phyloP scores from a whole-genome alignment of 1,140 invertebrate species.

The Cardiocondyla obscurior region DNA sequence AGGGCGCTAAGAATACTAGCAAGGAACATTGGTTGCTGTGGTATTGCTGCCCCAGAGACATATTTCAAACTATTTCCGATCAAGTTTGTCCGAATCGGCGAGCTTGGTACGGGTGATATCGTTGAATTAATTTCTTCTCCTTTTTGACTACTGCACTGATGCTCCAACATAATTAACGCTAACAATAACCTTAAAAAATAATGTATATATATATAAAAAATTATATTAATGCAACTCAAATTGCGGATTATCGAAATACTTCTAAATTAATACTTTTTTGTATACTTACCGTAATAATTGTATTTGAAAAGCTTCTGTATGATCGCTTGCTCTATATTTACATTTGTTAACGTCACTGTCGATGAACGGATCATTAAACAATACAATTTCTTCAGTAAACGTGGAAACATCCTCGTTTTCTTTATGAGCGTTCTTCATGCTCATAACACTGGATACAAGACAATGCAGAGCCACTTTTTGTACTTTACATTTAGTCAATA shows the following conservation, averaged over 20 bases:
- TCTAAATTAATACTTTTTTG: background rate
- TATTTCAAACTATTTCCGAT: conserved; percentile 86
- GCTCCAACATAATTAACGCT: conserved; percentile 91
- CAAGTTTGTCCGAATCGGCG: conserved; percentile 77
- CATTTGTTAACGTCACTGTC: conserved; percentile 84
- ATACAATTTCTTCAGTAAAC: conserved; percentile 93
- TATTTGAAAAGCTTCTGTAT: conserved; percentile 91
- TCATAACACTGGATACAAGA: conserved; percentile 90
- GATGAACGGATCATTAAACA: conserved; percentile 90
- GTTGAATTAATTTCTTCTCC: conserved; percentile 80
- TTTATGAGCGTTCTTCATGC: conserved; percentile 84
- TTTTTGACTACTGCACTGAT: conserved; percentile 86
- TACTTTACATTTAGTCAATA: conserved; percentile 92
- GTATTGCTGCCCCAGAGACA: conserved; percentile 87
- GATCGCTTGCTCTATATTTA: conserved; percentile 86
- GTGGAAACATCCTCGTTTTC: conserved; percentile 85
- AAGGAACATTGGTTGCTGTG: conserved; percentile 94
- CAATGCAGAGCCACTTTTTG: conserved; percentile 95
- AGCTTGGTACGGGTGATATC: conserved; percentile 71
- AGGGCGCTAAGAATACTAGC: conserved; percentile 92
- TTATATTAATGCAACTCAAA: background rate
- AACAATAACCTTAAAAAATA: conserved; percentile 85
- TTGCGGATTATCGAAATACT: background rate
- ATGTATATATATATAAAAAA: conserved; percentile 24
- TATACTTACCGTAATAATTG: conserved; percentile 87